Conservation (phyloP, 2,888 invertebrate species). For the Eupithecia exiguata region DNA sequence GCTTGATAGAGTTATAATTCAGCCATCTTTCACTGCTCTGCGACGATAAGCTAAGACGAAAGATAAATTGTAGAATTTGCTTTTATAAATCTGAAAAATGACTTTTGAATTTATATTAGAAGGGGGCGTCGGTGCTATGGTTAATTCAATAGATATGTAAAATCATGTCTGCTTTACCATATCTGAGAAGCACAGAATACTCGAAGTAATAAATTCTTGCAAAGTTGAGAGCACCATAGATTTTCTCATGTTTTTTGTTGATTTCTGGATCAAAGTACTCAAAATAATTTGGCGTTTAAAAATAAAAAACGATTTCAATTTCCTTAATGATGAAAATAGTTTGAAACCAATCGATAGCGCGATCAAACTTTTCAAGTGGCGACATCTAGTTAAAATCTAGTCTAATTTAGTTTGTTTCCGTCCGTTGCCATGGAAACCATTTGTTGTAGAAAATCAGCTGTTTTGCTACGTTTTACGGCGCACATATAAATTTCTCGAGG, state of each 20-base stretch:
- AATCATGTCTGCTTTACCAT: neutral
- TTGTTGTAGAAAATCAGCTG: no score
- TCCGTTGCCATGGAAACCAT: no score
- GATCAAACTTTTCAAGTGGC: no score
- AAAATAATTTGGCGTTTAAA: no score
- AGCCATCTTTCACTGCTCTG: conserved; percentile 16
- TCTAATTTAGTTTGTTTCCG: no score
- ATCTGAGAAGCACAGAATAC: neutral
- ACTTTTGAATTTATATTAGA: conserved; percentile 11
- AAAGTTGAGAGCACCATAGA: neutral
- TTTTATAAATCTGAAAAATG: conserved; percentile 12
- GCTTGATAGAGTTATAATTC: conserved; percentile 25
- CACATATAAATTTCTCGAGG: no score
- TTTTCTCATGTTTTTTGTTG: neutral
- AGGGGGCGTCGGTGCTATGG: neutral
- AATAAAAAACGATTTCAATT: no score
- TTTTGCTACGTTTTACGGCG: no score
- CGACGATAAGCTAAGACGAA: conserved; percentile 17
- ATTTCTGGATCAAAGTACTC: neutral
- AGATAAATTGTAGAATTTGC: conserved; percentile 25
- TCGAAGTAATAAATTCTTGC: neutral
- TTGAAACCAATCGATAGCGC: no score
- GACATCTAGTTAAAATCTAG: no score
- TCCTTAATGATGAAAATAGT: no score
- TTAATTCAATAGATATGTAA: neutral